Conservation (phyloP, 2,888 invertebrate species). For the Chironomus riparius region DNA sequence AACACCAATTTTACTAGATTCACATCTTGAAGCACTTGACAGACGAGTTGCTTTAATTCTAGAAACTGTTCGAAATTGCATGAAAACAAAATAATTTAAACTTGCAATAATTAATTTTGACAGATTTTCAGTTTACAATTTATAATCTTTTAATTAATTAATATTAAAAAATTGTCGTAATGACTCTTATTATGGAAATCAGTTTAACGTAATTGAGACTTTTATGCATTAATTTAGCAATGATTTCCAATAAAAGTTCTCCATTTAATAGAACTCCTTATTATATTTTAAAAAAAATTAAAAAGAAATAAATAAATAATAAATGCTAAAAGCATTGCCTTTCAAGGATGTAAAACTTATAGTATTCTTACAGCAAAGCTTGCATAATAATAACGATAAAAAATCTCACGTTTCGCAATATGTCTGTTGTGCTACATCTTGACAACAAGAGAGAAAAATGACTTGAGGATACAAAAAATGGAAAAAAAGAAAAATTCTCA, state of each 20-base stretch:
- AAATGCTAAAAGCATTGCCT: not conserved
- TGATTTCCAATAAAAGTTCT: no score
- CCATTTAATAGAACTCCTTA: no score
- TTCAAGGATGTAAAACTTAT: not conserved
- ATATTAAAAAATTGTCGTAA: no score
- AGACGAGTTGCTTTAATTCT: not conserved
- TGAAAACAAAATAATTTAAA: not conserved
- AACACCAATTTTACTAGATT: not conserved
- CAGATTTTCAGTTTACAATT: not conserved
- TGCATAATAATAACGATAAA: not conserved
- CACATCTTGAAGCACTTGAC: not conserved
- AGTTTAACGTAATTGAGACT: no score
- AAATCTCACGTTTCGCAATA: not conserved
- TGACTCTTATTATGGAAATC: no score
- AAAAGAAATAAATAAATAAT: no score
- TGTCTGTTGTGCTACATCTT: not conserved
- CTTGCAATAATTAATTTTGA: not conserved
- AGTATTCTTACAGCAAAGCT: not conserved
- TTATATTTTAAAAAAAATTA: no score
- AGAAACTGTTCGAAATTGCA: not conserved
- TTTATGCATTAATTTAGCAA: no score
- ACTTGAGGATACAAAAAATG: not conserved
- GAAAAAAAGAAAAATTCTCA: not conserved
- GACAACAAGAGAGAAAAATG: not conserved
- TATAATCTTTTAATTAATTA: no score